Evolutionary conservation across 2,888 invertebrate genomes (phyloP), one percentile per base, ranked within the genome.

Genomic region (Aphodius sticticus): DNA sequence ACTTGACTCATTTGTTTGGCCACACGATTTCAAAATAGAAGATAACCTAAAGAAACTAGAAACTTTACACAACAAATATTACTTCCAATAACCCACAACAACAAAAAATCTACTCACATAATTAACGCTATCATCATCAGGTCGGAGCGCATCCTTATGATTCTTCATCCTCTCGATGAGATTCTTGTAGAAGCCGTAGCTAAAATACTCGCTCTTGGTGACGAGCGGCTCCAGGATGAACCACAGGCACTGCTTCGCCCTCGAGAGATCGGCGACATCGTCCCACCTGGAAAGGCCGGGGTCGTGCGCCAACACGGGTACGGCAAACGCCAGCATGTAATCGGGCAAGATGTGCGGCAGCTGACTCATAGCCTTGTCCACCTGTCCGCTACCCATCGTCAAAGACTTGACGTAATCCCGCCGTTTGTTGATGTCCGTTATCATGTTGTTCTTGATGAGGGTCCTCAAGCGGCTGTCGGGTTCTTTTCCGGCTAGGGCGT

Each of bases 291-390:
- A 94, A 88, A 95, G 96, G 84, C 93, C 92, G 6, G 97, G 96
- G 89, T 97, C 96, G 88, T 99, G 98, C n/a, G 98, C 96, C 80
- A 99, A 91, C 77, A 99, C 93, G 76, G 99, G 97, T 84, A 99
- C 95, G n/a, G 97, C 96, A 90, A 98, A 99, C 83, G 98, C 97
- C 86, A 99, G 91, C 95, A 98, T 97, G 89, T 98, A 99, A 91
- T 99, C 99, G 78, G 99, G 99, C 89, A 98, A 91, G 88, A 97
- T 96, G 89, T 96, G 95, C 70, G 96, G 94, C 87, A 96, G 90
- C 90, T 96, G 96, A 83, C 93, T 91, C 87, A 94, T 91, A 0
- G 94, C 94, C 82, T 93, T 93, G 85, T 95, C 95, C 84, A 93
- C 92, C 90, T 91, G 86, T 77, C 88, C 87, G 76, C 94, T 92